Base-by-base conservation (phyloP, 2,888 invertebrate species). In the Drosophila paranaensis region DNA sequence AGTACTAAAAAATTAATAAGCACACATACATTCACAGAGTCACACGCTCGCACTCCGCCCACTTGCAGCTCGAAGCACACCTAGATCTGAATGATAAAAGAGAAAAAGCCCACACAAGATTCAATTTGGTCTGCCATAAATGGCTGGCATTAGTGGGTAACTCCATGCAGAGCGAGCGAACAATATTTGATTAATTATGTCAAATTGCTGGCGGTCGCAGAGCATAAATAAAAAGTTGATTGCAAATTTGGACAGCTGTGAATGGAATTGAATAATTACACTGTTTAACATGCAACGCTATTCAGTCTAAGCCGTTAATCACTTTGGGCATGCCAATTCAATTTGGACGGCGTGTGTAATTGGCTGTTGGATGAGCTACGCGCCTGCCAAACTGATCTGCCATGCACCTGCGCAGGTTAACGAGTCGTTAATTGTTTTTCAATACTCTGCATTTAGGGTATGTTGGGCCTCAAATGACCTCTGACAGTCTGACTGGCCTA, bases 271-370 rank as follows among this genome's bases (percentile, higher is more conserved):
- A 53, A 37, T 39, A 25, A 37, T 53, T 27, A 39, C 20, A 39
- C 37, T 69, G 48, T 60, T 78, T 73, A 58, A 42, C 51, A 68
- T 37, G 27, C 11, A n/a, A 56, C 20, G 27, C 13, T 6, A 43
- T 33, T 43, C 43, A 25, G 33, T 6, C 33, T 33, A n/a, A 10
- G 20, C 43, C 10, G 37, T 33, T 30, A 60, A 55, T n/a, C 54
- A 45, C 35, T 55, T 54, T 43, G 16, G 42, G 39, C 53, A 64
- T 64, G 51, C 13, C 58, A 68, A 69, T 80, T 77, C 58, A 73
- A 69, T 66, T 73, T 55, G 73, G 73, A 72, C 60, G 48, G 63
- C 45, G 55, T 55, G 57, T 56, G 43, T 74, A 71, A 79, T 87
- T 81, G 61, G 39, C 71, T 62, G 69, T 81, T 70, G 51, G 53